Base-by-base conservation (phyloP, 2,888 invertebrate species). In the Dugesia japonica region DNA sequence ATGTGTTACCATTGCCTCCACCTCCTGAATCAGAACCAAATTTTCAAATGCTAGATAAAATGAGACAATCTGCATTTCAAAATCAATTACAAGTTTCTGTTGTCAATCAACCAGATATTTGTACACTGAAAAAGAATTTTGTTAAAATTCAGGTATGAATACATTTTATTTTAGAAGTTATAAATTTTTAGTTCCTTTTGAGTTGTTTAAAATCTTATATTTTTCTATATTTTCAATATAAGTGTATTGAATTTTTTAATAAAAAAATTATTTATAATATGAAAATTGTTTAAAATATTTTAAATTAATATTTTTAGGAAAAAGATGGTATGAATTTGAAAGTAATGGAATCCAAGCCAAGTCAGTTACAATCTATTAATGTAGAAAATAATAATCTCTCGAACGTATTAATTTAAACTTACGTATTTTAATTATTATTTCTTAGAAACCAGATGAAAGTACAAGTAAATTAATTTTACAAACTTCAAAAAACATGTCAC, bases 101-200 rank as follows among this genome's bases (percentile, higher is more conserved):
- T 56, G 56, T 56, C 4, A 56, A 56, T n/a, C 56, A 56, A 23
- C 56, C 56, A 9, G 56, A 56, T n/a, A 56, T 56, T 20, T 56
- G 56, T 56, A 56, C 56, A 9, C 17, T 56, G 17, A 56, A 56
- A 56, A 56, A 56, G 56, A 56, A 56, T 56, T 56, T 56, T n/a
- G 56, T 56, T 56, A 56, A 56, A 56, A 56, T 56, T 56, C 56
- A 56, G n/a, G 56, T 56, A n/a, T n/a, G n/a, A n/a, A n/a, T n/a
- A n/a, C n/a, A n/a, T n/a, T n/a, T n/a, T n/a, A n/a, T n/a, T n/a
- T n/a, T n/a, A n/a, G n/a, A n/a, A n/a, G n/a, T n/a, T n/a, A n/a
- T n/a, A n/a, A n/a, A n/a, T n/a, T n/a, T n/a, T n/a, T n/a, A n/a
- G n/a, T n/a, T n/a, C n/a, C n/a, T n/a, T n/a, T n/a, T n/a, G n/a